These are phyloP conservation scores for Geococcyx californianus DNA, from an alignment of 2,113 vertebrate genomes.

Conservation along the genomic window DNA sequence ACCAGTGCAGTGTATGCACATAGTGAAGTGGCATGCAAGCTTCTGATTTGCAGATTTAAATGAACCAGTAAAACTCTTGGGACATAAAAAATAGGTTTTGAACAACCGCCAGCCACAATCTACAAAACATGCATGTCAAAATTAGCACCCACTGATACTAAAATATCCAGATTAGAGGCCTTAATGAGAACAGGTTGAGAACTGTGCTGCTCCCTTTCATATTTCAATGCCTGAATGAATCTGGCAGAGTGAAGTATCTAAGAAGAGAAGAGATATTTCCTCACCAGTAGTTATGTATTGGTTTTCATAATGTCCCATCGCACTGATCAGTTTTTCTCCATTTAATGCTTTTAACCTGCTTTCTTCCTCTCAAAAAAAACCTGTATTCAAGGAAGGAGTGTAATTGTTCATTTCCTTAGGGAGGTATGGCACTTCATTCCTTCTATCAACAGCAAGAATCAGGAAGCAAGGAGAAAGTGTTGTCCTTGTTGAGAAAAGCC, in stretches of 20 bases:
- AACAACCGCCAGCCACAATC: neutral
- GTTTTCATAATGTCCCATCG: neutral
- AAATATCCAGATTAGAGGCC: neutral
- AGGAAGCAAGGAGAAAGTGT: neutral
- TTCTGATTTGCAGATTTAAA: neutral
- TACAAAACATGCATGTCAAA: neutral
- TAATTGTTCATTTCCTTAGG: neutral
- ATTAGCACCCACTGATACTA: neutral
- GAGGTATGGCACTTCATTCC: neutral
- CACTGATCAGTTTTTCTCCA: neutral
- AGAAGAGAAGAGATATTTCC: neutral
- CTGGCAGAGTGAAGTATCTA: neutral
- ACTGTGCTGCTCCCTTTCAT: neutral
- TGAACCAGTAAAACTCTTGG: neutral
- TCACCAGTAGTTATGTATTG: neutral
- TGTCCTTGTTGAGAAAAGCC: neutral
- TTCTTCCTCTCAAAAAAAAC: neutral
- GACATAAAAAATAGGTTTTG: neutral
- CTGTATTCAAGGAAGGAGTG: neutral
- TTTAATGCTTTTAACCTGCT: neutral
- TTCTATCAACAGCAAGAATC: neutral
- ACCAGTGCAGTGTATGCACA: fast-evolving
- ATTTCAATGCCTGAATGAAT: neutral
- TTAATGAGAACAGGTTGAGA: neutral
- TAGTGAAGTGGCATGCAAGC: neutral